Conservation (phyloP, 2,888 invertebrate genomes). For the Drosophila testacea region DNA sequence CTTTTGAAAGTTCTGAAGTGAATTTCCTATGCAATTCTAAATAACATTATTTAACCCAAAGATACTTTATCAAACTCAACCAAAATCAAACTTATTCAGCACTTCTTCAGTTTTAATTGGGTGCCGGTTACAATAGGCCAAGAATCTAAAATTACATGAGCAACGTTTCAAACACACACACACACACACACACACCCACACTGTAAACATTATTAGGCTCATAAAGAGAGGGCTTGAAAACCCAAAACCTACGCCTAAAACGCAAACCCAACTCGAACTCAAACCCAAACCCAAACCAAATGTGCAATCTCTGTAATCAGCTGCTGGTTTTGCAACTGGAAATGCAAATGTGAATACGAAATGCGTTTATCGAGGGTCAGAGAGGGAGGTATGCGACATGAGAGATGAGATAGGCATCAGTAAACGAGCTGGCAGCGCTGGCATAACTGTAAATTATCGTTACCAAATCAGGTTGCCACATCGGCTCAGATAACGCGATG, state of each 20-base stretch:
- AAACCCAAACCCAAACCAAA: constrained; percentile 20
- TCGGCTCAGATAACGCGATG: constrained; percentile 48
- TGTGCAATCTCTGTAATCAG: constrained; percentile 51
- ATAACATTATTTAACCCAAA: no score
- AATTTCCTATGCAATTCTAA: no score
- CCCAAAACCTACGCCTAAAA: not conserved
- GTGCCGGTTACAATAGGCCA: not conserved
- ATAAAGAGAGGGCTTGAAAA: not conserved
- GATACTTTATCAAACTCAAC: not conserved
- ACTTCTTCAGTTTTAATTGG: constrained; percentile 5
- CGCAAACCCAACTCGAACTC: constrained; percentile 4
- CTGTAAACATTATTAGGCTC: constrained; percentile 36
- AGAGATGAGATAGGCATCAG: constrained; percentile 32
- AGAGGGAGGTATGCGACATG: not conserved
- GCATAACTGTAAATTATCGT: constrained; percentile 67
- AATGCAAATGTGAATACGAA: constrained; percentile 27
- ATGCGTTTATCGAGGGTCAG: constrained; percentile 31
- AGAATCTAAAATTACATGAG: constrained; percentile 8
- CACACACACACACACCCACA: not conserved
- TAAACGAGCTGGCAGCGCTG: constrained; percentile 30
- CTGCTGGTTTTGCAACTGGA: constrained; percentile 33
- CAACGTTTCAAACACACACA: constrained; percentile 8
- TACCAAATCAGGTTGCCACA: constrained; percentile 68
- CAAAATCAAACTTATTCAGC: not conserved
- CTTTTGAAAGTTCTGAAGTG: no score